Base-by-base conservation (phyloP, 2,113 vertebrate species). In the Caracal caracal region DNA sequence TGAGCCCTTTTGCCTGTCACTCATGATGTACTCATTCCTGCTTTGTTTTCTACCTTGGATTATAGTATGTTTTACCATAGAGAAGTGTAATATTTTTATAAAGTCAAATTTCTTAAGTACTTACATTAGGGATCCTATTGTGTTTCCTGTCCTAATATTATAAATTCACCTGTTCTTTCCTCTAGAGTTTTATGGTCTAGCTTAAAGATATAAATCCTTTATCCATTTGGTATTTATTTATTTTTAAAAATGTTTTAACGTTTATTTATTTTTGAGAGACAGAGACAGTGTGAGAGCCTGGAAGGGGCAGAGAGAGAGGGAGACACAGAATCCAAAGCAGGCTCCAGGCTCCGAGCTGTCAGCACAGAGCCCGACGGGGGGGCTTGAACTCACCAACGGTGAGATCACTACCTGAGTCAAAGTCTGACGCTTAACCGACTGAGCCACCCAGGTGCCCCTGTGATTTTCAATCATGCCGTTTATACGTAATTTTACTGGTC, bases 141-240 rank as follows among this genome's bases (percentile, higher is more conserved):
- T 3, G 30, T 71, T 65, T 4, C 43, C 19, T 88, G n/a, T 37
- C 65, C 30, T 75, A 82, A 65, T 70, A 35, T 63, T 63, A 51
- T 61, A 65, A 83, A 83, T 40, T 82, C 35, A 79, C 63, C 53
- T n/a, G 28, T 73, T 85, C 24, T 96, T 84, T 95, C 40, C 33
- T 80, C 53, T 51, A 68, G 47, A 17, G 30, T 70, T n/a, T 80
- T 81, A 66, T 47, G 26, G 28, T 68, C 47, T 87, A 61, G 68
- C 90, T 95, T 90, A 63, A 56, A 83, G 56, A 71, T 56, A 43
- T 78, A 63, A 71, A 86, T 49, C 24, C 85, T 86, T 70, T 65
- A 75, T 87, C 47, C 47, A 56, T 43, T 59, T 90, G 68, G 37
- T 90, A 90, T 76, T 95, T 92, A 56, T 22, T 59, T 59, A 59